Conservation (phyloP, 2,113 vertebrate genomes). For the Seriola quinqueradiata region DNA sequence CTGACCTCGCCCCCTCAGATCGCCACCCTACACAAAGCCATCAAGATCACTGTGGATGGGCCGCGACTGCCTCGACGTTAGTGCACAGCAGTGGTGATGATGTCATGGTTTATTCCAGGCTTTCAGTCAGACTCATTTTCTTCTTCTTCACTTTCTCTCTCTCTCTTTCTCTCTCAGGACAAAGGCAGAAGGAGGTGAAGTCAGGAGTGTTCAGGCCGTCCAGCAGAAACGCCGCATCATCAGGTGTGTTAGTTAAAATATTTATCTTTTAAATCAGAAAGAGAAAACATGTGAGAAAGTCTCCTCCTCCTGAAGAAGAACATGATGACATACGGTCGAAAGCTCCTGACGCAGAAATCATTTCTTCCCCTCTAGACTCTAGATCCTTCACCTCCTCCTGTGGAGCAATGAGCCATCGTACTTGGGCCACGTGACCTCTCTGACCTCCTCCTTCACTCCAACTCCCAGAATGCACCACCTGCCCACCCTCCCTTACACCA, state of each 20-base stretch:
- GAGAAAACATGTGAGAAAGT: no score
- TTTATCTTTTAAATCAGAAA: no score
- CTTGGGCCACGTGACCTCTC: conserved; percentile 67
- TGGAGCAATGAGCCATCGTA: conserved; percentile 70
- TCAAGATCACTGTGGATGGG: conserved; percentile 80
- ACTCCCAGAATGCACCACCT: conserved; percentile 73
- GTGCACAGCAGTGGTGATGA: background rate
- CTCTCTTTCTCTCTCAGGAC: conserved; percentile 55
- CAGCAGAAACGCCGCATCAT: conserved; percentile 15
- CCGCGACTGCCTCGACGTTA: conserved; percentile 77
- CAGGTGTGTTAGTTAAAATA: conserved; percentile 46
- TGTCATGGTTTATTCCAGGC: background rate
- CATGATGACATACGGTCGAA: background rate
- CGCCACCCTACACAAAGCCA: conserved; percentile 71
- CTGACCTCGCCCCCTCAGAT: conserved; percentile 77
- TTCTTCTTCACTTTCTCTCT: background rate
- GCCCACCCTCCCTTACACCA: conserved; percentile 54
- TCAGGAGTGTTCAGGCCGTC: conserved; percentile 45
- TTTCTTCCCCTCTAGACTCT: conserved; percentile 55
- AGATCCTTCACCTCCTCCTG: conserved; percentile 64
- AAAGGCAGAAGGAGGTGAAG: conserved; percentile 74
- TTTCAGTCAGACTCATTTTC: background rate
- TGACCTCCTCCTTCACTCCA: conserved; percentile 60
- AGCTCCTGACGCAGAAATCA: background rate
- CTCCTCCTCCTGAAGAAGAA: background rate